phyloP scores from a whole-genome alignment of 2,888 invertebrate genomes.

The Tyria jacobaeae region DNA sequence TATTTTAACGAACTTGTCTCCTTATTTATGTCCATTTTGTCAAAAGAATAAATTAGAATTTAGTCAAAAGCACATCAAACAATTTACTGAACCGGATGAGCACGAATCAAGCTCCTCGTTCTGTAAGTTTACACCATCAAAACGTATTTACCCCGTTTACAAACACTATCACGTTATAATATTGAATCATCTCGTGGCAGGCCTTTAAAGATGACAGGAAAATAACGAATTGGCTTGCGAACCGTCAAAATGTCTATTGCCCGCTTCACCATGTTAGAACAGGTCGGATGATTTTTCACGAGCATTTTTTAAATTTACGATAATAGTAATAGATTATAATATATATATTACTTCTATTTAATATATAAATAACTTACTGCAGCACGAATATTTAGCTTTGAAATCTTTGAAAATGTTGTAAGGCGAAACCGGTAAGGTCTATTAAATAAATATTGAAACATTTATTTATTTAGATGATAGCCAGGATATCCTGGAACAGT shows the following conservation, averaged over 20 bases:
- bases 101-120: background rate
- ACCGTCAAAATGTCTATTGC: slow-evolving; percentile 21
- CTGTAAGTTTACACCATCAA: background rate
- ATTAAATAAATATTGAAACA: too few relatives aligned
- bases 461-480: too few relatives aligned
- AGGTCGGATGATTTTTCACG: slow-evolving; percentile 5
- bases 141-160: background rate
- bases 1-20: background rate
- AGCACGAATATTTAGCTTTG: too few relatives aligned
- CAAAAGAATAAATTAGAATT: background rate
- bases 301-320: background rate
- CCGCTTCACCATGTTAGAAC: slow-evolving; percentile 10
- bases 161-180: slow-evolving; percentile 16
- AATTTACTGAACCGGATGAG: background rate
- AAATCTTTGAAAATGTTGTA: too few relatives aligned
- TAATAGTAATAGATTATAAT: too few relatives aligned
- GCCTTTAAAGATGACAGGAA: slow-evolving; percentile 19
- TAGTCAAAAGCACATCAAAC: background rate
- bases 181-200: slow-evolving; percentile 20
- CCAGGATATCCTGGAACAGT: too few relatives aligned
- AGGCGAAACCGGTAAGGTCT: too few relatives aligned
- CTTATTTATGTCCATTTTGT: background rate
- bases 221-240: slow-evolving; percentile 24
- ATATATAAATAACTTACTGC: too few relatives aligned
- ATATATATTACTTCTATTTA: too few relatives aligned